Evolutionary conservation across 2,797 vertebrate genomes (phyloP), one percentile per base, ranked within the genome.

Genomic region (Adelosebastes latens): DNA sequence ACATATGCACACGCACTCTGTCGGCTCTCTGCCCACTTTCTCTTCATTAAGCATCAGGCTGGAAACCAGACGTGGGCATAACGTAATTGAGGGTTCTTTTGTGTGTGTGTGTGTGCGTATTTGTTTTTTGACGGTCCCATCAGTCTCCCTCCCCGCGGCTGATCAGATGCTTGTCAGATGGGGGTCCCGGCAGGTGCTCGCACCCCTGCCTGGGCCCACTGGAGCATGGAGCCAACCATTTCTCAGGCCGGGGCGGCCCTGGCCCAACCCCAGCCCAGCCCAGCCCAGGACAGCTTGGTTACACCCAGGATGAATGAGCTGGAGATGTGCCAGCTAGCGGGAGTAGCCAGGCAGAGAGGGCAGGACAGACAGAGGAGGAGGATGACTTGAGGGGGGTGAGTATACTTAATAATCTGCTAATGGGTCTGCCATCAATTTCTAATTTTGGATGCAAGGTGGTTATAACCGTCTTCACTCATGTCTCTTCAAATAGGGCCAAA

Each of bases 381-480:
- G 77, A 78, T 64, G 76, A 88, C 78, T 81, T 67, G 53, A 80
- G 84, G 83, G 72, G 77, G 88, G 77, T 81, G 85, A 84, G 78
- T 85, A 77, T 85, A 89, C 88, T 93, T 94, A 93, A 93, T 93
- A 93, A 92, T 91, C 86, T 84, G 82, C 90, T 94, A 95, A 94
- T 91, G 90, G 85, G 86, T 85, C 91, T 89, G 90, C 84, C 89
- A 92, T 91, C 84, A 90, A 90, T 87, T 86, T 91, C 82, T 90
- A 92, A 93, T 86, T 91, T 88, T 89, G 87, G 83, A 92, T 74
- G 66, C 72, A 80, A 88, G 80, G 86, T 90, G 90, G 82, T 77
- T 86, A 66, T 61, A 82, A 52, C 81, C 16, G 29, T 90, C 81
- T 83, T 92, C 86, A 88, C 70, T 92, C 81, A 90, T 75, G 72